These are phyloP conservation scores for Andrena camellia DNA, from an alignment of 2,888 invertebrate species.

Conservation along the genomic window DNA sequence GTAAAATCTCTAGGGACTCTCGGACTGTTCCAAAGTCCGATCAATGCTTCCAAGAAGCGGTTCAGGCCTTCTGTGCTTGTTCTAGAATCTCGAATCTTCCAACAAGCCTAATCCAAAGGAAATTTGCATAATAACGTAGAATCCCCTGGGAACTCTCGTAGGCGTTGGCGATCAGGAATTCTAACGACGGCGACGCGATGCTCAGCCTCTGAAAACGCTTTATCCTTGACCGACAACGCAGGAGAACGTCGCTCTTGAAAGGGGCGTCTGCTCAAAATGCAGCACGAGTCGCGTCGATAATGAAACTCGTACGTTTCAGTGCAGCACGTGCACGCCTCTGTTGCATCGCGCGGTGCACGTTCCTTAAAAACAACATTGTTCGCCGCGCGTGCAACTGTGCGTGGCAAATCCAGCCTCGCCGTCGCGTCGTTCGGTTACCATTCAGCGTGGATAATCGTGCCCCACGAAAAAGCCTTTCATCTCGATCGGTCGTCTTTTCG, in stretches of 20 bases:
- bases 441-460: too few species aligned
- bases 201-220: not conserved
- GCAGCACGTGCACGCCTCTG: constrained; percentile 36
- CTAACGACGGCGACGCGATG: not conserved
- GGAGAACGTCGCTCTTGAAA: constrained; percentile 27
- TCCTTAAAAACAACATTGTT: constrained; percentile 29
- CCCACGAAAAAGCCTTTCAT: too few species aligned
- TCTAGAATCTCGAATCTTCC: too few species aligned
- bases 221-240: constrained; percentile 43
- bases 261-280: constrained; percentile 43
- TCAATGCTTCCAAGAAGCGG: not conserved
- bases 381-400: not conserved
- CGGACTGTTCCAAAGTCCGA: not conserved
- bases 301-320: constrained; percentile 40
- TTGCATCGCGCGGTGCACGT: not conserved
- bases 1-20: not conserved
- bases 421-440: not conserved
- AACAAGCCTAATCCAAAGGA: too few species aligned
- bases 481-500: too few species aligned
- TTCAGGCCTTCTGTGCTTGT: too few species aligned
- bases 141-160: not conserved
- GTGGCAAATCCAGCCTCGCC: not conserved
- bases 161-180: not conserved
- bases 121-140: not conserved
- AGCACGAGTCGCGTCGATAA: constrained; percentile 36